phyloP scores from a whole-genome alignment of 2,797 vertebrate species.

The Acrossocheilus fasciatus region DNA sequence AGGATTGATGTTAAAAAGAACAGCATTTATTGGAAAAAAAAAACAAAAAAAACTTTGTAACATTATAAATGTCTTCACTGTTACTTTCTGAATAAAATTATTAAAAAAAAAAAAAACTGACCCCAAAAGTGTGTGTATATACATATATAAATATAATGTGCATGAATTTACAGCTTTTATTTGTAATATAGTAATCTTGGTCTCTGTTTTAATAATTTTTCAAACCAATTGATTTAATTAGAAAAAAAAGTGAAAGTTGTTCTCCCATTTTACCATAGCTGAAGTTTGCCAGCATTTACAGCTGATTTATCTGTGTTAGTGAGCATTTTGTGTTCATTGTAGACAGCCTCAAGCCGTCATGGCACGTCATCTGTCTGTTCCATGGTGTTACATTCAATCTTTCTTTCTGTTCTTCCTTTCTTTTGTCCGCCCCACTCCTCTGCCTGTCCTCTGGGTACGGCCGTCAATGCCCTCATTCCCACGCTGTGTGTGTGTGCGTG shows the following conservation, averaged over 20 bases:
- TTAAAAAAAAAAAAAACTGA: neutral
- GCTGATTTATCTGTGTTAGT: neutral
- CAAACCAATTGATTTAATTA: neutral
- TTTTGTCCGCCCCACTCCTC: conserved; percentile 19
- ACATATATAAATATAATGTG: neutral
- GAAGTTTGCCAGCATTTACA: neutral
- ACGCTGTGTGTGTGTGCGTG: conserved; percentile 35
- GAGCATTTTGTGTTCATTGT: neutral
- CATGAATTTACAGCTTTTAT: neutral
- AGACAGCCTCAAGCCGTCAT: neutral
- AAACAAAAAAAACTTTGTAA: neutral
- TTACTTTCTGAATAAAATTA: neutral
- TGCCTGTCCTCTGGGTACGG: conserved; percentile 13
- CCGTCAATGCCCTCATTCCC: conserved; percentile 43
- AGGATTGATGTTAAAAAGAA: neutral
- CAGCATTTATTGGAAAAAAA: no score
- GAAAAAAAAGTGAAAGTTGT: neutral
- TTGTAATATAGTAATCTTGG: neutral
- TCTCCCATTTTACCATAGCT: neutral
- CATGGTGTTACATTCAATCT: conserved; percentile 18
- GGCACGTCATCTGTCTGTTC: neutral
- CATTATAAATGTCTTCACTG: neutral
- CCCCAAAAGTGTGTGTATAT: neutral
- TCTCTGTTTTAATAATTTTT: neutral
- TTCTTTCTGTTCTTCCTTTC: conserved; percentile 27